Evolutionary conservation across 2,888 invertebrate species (phyloP).

Genomic region (Lingula anatina): DNA sequence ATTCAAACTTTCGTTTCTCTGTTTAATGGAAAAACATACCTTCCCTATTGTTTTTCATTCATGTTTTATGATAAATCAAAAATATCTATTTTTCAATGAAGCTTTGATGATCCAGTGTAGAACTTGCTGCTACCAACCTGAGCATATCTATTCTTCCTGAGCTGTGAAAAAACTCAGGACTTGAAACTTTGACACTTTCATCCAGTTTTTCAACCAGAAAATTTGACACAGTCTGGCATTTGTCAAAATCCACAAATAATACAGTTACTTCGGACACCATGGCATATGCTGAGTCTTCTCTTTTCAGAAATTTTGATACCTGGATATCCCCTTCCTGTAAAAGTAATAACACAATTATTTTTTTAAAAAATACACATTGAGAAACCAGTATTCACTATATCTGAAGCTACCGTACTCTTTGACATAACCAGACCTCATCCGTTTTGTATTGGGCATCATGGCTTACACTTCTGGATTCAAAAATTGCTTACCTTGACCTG

Average conservation of each 20-base stretch:
- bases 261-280: slow-evolving; percentile 33
- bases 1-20: too few relatives aligned
- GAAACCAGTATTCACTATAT: too few relatives aligned
- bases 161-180: slow-evolving; percentile 38
- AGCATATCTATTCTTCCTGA: slow-evolving; percentile 33
- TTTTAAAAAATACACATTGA: neutral
- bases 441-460: too few relatives aligned
- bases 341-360: neutral
- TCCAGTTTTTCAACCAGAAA: slow-evolving; percentile 44
- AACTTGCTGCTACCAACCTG: slow-evolving; percentile 18
- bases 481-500: too few relatives aligned
- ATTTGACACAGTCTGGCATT: slow-evolving; percentile 38
- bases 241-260: slow-evolving; percentile 34
- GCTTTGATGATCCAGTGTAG: neutral
- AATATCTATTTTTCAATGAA: too few relatives aligned
- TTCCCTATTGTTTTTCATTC: too few relatives aligned
- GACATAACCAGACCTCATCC: neutral
- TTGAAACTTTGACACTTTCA: slow-evolving; percentile 31
- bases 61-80: too few relatives aligned
- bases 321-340: slow-evolving; percentile 38
- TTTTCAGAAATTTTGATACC: slow-evolving; percentile 28
- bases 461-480: too few relatives aligned
- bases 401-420: too few relatives aligned
- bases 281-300: slow-evolving; percentile 27
- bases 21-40: too few relatives aligned